Percentiles rank a stretch among this genome's conserved stretches.
These are phyloP conservation scores for Dromiciops gliroides DNA, from an alignment of 2,113 vertebrate genomes.

Conservation along the genomic window DNA sequence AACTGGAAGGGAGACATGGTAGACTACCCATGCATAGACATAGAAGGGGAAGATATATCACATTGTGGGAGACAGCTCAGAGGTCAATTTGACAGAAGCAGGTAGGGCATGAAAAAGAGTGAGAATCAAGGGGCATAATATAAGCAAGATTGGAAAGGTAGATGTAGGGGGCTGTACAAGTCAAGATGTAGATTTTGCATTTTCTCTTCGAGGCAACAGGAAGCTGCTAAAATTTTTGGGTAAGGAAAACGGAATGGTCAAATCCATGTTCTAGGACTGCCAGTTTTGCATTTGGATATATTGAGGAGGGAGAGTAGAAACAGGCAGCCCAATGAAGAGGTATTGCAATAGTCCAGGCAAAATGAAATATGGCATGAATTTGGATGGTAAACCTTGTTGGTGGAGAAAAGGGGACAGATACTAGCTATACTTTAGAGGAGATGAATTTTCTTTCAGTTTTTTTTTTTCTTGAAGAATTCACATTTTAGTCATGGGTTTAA, in stretches of 20 bases:
- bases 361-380: neutral
- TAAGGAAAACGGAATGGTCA: neutral
- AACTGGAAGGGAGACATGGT: neutral
- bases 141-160: neutral
- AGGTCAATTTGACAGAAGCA: neutral
- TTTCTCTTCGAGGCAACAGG: neutral
- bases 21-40: too few species aligned
- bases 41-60: neutral
- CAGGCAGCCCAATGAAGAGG: neutral
- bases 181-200: neutral
- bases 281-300: neutral
- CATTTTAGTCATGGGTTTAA: neutral
- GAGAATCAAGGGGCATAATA: neutral
- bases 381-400: neutral
- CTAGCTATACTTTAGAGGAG: neutral
- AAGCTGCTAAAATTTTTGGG: neutral
- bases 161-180: neutral
- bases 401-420: neutral
- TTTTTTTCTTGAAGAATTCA: neutral
- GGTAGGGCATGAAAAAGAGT: neutral
- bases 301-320: neutral
- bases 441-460: slow-evolving; percentile 6
- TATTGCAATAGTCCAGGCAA: neutral
- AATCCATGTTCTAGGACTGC: neutral
- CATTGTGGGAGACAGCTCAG: neutral